These are phyloP conservation scores for Lasioglossum calceatum DNA, from an alignment of 2,888 invertebrate genomes.

Conservation along the genomic window DNA sequence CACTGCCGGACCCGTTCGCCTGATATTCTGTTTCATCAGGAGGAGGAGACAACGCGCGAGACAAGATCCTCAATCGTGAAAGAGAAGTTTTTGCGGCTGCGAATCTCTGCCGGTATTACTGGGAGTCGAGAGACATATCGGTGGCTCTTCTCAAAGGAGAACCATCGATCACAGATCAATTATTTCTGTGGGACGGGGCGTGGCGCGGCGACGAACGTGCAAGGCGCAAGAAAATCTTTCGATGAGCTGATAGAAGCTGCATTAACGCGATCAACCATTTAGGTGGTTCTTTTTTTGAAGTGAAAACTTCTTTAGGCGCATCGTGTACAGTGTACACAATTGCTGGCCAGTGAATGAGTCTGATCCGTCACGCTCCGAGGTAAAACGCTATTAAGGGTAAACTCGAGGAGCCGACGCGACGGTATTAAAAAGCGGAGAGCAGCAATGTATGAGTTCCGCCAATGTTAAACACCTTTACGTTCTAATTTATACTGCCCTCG, in stretches of 20 bases:
- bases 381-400: too few species aligned
- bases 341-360: too few species aligned
- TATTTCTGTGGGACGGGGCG: background rate
- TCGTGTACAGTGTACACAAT: too few species aligned
- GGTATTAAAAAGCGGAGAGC: too few species aligned
- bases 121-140: constrained; percentile 11
- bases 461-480: too few species aligned
- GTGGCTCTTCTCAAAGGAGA: constrained; percentile 18
- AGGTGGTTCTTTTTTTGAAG: too few species aligned
- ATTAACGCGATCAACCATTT: background rate
- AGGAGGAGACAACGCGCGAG: constrained; percentile 14
- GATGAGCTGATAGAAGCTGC: background rate
- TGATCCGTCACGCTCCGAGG: too few species aligned
- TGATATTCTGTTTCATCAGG: constrained; percentile 22
- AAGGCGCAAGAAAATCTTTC: background rate
- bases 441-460: too few species aligned
- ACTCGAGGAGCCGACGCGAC: too few species aligned
- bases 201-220: background rate
- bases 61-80: constrained; percentile 33
- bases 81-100: constrained; percentile 35
- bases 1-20: background rate
- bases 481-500: too few species aligned
- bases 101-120: constrained; percentile 11
- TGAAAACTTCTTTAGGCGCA: too few species aligned
- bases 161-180: constrained; percentile 29